Evolutionary conservation across 1,140 invertebrate genomes (phyloP), one percentile per base, ranked within the genome.

Genomic region (Aphelinus atriplicis): DNA sequence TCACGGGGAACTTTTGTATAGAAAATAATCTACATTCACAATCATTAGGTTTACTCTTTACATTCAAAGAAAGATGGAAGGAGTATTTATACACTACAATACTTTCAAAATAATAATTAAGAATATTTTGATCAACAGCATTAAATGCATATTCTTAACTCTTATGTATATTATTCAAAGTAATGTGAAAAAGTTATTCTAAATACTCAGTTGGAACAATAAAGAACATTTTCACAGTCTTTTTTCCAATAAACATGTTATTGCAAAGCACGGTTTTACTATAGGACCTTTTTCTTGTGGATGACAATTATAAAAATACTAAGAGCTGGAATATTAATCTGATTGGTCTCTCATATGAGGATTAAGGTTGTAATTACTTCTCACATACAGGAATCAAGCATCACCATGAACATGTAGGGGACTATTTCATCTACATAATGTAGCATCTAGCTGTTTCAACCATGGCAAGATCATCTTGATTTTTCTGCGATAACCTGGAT

Each of bases 361-460:
- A 73, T 53, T 43, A 66, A 60, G 46, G 3, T 67, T 3, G 55
- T 73, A 45, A 57, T 7, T 63, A 9, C 42, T 63, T 48, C 56
- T 42, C 56, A 48, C 43, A 3, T 66, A 63, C 5, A n/a, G 65
- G 45, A 60, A 48, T 26, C 46, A 53, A 26, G 46, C 47, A 56
- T 67, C 10, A 62, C 67, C 9, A 46, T 58, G 64, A 0, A 56
- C 45, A 51, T 3, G 67, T 7, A 61, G 46, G 26, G 1, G 45
- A 50, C 9, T 73, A 62, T 76, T 81, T 87, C 87, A 91, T 90
- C 90, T 91, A 87, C 95, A 97, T 76, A 97, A 86, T 50, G 97
- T 98, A 5, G 98, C 97, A 90, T 99, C 98, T 77, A 99, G 95
- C 87, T 99, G 97, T 66, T 91, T 90, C 43, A 99, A 87, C 82